Base-by-base conservation (phyloP, 2,888 invertebrate genomes). In the Pristionchus arcanus region DNA sequence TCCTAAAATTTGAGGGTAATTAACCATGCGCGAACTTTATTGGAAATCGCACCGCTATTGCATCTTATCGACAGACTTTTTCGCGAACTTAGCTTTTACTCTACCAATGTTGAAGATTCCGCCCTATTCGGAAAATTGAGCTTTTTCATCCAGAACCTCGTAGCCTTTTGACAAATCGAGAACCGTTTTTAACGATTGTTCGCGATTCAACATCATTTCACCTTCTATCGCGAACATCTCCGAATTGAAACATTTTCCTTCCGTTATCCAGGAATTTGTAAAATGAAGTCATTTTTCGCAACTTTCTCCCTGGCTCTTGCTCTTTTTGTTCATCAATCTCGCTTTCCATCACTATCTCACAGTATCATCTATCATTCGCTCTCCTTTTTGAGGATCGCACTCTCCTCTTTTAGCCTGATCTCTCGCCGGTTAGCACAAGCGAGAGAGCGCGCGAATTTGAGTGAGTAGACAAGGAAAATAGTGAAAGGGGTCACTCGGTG, bases 401-500 rank as follows among this genome's bases (percentile, higher is more conserved):
- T 37, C 74, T 74, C 74, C 7, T 63, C 25, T 15, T 37, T 74
- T 37, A 2, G 21, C 25, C 13, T 21, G 11, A 21, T 74, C 34
- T 74, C 74, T 37, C 74, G 37, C 28, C 1, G 16, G 28, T 15
- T 31, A 28, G 28, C 16, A 2, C 0, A 15, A 16, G 31, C 31
- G 68, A 68, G 68, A 68, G 28, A 68, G 68, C 4, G 13, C 31
- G 5, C 16, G 15, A 16, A 68, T 68, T 31, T 1, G 16, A 19
- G 68, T 31, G 68, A 68, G 68, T 15, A 0, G n/a, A 9, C 25
- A 3, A 21, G 7, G 53, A 1, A 0, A 53, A 81, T 1, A 81
- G 81, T 49, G 81, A 81, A 81, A 81, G 81, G 81, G 81, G 81
- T 81, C 81, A 81, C 37, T 37, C 42, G 53, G 81, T 53, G 81